These are phyloP conservation scores for Lagopus muta DNA, from an alignment of 2,113 vertebrate genomes.

Conservation along the genomic window DNA sequence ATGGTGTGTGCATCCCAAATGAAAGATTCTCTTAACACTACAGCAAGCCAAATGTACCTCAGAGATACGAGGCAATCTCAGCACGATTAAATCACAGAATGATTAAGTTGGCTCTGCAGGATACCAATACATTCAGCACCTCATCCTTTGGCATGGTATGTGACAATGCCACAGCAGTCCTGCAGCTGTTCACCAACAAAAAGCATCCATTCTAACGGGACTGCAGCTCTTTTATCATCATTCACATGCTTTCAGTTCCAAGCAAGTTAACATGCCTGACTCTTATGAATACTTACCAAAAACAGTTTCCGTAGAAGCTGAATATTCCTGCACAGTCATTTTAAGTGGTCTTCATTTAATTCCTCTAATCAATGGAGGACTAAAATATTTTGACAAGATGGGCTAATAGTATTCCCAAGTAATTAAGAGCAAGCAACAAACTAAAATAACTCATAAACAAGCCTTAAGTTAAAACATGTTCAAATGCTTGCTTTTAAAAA, in stretches of 20 bases:
- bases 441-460: neutral
- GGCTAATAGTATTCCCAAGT: neutral
- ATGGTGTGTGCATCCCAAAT: neutral
- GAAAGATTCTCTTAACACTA: neutral
- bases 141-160: neutral
- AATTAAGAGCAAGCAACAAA: neutral
- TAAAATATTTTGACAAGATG: neutral
- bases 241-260: neutral
- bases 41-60: neutral
- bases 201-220: neutral
- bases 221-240: neutral
- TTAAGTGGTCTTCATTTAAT: neutral
- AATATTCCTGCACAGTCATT: neutral
- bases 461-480: neutral
- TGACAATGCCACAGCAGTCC: neutral
- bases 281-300: neutral
- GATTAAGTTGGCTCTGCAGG: neutral
- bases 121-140: neutral
- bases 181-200: neutral
- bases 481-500: neutral
- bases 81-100: neutral
- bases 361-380: neutral
- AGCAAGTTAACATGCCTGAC: neutral
- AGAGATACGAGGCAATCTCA: accelerated
- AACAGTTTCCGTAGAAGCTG: neutral